A percentile compares a stretch with the other conserved stretches of the same genome.
Conservation (phyloP, 2,888 invertebrate genomes). For the Apodemia hepburni region DNA sequence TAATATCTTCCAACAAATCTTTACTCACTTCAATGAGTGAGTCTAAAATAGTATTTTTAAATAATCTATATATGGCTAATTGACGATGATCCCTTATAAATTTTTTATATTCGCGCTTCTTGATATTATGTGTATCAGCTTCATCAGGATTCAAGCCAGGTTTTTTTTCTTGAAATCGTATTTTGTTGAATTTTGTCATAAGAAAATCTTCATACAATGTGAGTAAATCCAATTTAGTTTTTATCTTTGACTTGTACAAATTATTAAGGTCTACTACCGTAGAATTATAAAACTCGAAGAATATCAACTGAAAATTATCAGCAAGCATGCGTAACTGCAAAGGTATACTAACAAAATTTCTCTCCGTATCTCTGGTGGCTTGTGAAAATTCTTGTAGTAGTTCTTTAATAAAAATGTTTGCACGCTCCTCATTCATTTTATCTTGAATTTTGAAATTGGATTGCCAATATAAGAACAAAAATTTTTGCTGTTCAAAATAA, state of each 20-base stretch:
- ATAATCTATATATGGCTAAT: neutral
- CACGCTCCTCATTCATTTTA: neutral
- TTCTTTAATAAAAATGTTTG: neutral
- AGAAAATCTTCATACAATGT: conserved; percentile 1
- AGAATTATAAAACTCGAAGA: conserved; percentile 19
- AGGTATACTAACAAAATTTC: conserved; percentile 20
- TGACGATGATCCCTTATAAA: conserved; percentile 5
- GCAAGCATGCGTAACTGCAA: conserved; percentile 21
- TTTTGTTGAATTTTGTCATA: neutral
- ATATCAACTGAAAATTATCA: conserved; percentile 14
- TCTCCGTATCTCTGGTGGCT: conserved; percentile 14
- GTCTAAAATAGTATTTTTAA: neutral
- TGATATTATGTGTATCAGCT: neutral
- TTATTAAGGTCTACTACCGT: neutral
- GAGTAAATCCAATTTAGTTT: neutral
- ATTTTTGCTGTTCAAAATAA: neutral
- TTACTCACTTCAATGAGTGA: neutral
- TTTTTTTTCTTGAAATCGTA: conserved; percentile 1
- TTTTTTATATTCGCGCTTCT: neutral
- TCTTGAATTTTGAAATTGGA: neutral
- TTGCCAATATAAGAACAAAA: conserved; percentile 2
- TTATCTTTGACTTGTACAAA: neutral
- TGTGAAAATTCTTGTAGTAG: conserved; percentile 16
- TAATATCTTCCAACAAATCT: neutral
- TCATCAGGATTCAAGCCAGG: neutral